Conservation (phyloP, 2,888 invertebrate species). For the Camptogramma bilineatum region DNA sequence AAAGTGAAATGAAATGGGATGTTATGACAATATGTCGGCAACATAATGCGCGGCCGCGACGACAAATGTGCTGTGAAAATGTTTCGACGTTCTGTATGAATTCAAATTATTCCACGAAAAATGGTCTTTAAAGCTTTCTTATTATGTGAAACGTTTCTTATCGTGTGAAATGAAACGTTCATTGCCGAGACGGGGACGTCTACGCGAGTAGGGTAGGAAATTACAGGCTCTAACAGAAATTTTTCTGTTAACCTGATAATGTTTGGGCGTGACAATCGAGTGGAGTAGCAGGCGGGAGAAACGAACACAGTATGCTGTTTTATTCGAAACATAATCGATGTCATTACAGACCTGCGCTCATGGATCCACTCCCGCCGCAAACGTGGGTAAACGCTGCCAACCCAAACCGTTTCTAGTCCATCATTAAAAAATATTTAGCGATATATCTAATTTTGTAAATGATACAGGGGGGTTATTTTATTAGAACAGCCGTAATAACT, state of each 20-base stretch:
- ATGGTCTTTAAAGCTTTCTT: slow-evolving; percentile 42
- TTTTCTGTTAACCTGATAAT: slow-evolving; percentile 67
- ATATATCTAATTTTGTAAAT: slow-evolving; percentile 82
- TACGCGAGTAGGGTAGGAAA: slow-evolving; percentile 42
- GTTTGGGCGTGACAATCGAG: slow-evolving; percentile 53
- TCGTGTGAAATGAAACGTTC: slow-evolving; percentile 37
- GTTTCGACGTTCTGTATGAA: slow-evolving; percentile 50
- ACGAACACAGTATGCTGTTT: slow-evolving; percentile 56
- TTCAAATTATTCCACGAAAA: slow-evolving; percentile 55
- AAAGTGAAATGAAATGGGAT: slow-evolving; percentile 79
- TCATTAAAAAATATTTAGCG: slow-evolving; percentile 86
- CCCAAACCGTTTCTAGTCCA: slow-evolving; percentile 68
- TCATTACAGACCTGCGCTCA: slow-evolving; percentile 58
- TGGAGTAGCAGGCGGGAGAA: slow-evolving; percentile 52
- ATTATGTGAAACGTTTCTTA: slow-evolving; percentile 38
- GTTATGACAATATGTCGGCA: slow-evolving; percentile 78
- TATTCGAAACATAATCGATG: slow-evolving; percentile 59
- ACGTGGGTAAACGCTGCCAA: slow-evolving; percentile 67
- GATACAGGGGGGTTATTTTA: slow-evolving; percentile 79
- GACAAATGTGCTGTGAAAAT: slow-evolving; percentile 60
- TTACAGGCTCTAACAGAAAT: slow-evolving; percentile 44
- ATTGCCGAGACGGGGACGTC: slow-evolving; percentile 26
- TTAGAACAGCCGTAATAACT: slow-evolving; percentile 82
- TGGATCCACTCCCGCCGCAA: slow-evolving; percentile 59
- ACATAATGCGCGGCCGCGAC: slow-evolving; percentile 60